phyloP scores from a whole-genome alignment of 1,140 invertebrate species.

The Drosophila biarmipes region DNA sequence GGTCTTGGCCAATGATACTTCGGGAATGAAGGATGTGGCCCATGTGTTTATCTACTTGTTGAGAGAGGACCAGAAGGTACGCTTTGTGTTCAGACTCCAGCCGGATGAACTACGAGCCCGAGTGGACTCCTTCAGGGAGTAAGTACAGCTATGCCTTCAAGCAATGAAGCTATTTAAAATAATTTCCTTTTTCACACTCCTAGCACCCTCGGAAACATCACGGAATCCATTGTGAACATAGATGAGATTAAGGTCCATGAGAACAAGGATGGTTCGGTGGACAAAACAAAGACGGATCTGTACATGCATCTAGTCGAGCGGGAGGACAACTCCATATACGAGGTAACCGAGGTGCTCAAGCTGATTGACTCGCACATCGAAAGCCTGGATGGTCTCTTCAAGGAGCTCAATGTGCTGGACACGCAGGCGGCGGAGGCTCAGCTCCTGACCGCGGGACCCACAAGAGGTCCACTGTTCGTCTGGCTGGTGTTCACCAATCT shows the following conservation, averaged over 20 bases:
- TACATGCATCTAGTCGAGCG: slow-evolving; percentile 96
- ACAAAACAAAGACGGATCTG: slow-evolving; percentile 96
- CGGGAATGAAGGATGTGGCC: slow-evolving; percentile 91
- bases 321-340: slow-evolving; percentile 95
- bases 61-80: slow-evolving; percentile 95
- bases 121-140: slow-evolving; percentile 92
- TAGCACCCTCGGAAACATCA: slow-evolving; percentile 93
- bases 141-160: slow-evolving; percentile 72
- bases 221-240: slow-evolving; percentile 95
- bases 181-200: background rate
- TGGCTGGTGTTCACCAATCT: slow-evolving; percentile 93
- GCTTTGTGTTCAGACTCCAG: slow-evolving; percentile 95
- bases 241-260: slow-evolving; percentile 97
- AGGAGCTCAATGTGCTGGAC: slow-evolving; percentile 95
- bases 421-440: slow-evolving; percentile 92
- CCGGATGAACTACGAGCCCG: slow-evolving; percentile 93
- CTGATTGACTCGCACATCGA: slow-evolving; percentile 96
- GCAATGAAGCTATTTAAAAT: background rate
- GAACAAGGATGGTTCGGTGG: slow-evolving; percentile 95
- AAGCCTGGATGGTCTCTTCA: slow-evolving; percentile 94
- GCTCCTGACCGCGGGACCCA: slow-evolving; percentile 85
- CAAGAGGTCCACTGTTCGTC: slow-evolving; percentile 87
- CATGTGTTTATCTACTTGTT: slow-evolving; percentile 96
- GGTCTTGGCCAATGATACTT: slow-evolving; percentile 94
- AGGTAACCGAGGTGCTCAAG: slow-evolving; percentile 92